Evolutionary conservation across 2,888 invertebrate species (phyloP).

Genomic region (Acleris sparsana): DNA sequence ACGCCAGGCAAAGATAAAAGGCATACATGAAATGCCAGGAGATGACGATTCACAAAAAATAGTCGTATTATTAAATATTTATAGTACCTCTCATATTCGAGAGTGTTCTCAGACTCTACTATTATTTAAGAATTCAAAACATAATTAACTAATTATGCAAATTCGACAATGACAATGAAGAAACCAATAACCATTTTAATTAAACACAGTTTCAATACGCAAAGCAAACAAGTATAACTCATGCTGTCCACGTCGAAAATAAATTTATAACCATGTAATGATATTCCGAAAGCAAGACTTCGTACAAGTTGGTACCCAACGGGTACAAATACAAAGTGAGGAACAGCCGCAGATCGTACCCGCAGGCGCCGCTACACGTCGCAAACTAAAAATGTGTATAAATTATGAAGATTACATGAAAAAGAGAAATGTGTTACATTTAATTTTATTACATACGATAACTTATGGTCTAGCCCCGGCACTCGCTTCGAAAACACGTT

Average conservation of each 20-base stretch:
- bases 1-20: too few relatives aligned
- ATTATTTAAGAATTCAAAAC: too few relatives aligned
- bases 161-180: slow-evolving; percentile 36
- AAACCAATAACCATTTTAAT: slow-evolving; percentile 38
- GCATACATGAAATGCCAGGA: too few relatives aligned
- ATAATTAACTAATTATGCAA: slow-evolving; percentile 20
- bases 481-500: slow-evolving; percentile 77
- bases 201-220: slow-evolving; percentile 40
- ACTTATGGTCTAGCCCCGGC: slow-evolving; percentile 78
- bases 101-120: too few relatives aligned
- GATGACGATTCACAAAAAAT: too few relatives aligned
- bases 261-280: slow-evolving; percentile 57
- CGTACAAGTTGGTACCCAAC: slow-evolving; percentile 40
- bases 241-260: slow-evolving; percentile 47
- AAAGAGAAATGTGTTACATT: slow-evolving; percentile 84
- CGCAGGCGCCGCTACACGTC: slow-evolving; percentile 71
- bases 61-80: too few relatives aligned
- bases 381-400: slow-evolving; percentile 81
- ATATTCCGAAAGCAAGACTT: slow-evolving; percentile 51
- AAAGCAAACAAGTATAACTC: slow-evolving; percentile 53
- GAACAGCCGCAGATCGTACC: slow-evolving; percentile 50
- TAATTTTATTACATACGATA: slow-evolving; percentile 83
- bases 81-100: too few relatives aligned
- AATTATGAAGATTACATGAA: slow-evolving; percentile 83
- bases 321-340: slow-evolving; percentile 48